phyloP scores from a whole-genome alignment of 2,888 invertebrate species.

The Mellilla xanthometata region DNA sequence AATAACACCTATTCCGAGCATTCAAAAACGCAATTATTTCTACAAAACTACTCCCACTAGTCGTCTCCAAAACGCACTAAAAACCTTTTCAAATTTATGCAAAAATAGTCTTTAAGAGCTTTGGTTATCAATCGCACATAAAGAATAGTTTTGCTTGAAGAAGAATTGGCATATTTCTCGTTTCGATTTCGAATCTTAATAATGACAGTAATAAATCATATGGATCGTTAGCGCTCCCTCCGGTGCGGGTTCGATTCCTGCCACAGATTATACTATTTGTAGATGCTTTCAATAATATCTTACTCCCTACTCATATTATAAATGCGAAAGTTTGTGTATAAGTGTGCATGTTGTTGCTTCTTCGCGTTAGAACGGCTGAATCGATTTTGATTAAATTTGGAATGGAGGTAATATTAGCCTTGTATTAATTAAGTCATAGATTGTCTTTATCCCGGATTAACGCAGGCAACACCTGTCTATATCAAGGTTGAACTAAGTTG shows the following conservation, averaged over 20 bases:
- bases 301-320: too few species aligned
- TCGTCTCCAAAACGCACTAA: slow-evolving; percentile 32
- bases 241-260: slow-evolving; percentile 74
- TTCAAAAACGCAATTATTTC: slow-evolving; percentile 67
- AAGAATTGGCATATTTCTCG: slow-evolving; percentile 51
- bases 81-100: slow-evolving; percentile 1
- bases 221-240: slow-evolving; percentile 80
- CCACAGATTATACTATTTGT: too few species aligned
- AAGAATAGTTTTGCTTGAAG: slow-evolving; percentile 19
- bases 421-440: too few species aligned
- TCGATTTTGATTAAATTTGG: too few species aligned
- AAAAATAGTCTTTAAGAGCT: slow-evolving; percentile 18
- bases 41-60: slow-evolving; percentile 41
- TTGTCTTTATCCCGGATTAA: too few species aligned
- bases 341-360: too few species aligned
- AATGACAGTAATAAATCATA: slow-evolving; percentile 83
- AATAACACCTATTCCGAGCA: slow-evolving; percentile 17
- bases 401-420: too few species aligned
- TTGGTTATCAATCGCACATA: slow-evolving; percentile 12
- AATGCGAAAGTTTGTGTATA: too few species aligned
- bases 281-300: too few species aligned
- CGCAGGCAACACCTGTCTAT: too few species aligned
- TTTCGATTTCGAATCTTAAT: slow-evolving; percentile 51
- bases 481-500: too few species aligned
- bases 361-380: too few species aligned